phyloP scores from a whole-genome alignment of 2,888 invertebrate genomes.

The Chymomyza procnemis region DNA sequence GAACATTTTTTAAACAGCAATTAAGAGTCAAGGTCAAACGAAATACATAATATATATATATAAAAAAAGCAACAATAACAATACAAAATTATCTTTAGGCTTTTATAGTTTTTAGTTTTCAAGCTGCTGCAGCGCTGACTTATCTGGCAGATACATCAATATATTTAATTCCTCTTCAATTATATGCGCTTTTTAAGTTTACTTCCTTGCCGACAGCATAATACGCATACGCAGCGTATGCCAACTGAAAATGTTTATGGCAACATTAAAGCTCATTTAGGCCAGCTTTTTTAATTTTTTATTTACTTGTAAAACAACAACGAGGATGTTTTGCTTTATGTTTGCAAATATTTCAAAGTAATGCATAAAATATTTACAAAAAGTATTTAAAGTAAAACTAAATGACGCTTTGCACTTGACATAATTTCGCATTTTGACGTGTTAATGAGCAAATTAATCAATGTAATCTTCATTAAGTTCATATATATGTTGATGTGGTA shows the following conservation, averaged over 20 bases:
- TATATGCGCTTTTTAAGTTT: neutral
- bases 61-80: neutral
- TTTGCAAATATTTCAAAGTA: constrained; percentile 35
- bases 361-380: constrained; percentile 22
- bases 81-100: neutral
- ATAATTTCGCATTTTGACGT: constrained; percentile 54
- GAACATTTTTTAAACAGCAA: constrained; percentile 29
- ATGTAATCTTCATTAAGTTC: neutral
- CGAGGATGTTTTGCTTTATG: constrained; percentile 39
- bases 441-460: constrained; percentile 54
- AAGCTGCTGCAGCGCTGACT: neutral
- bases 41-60: constrained; percentile 22
- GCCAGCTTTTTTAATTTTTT: constrained; percentile 14
- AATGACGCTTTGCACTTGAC: constrained; percentile 56
- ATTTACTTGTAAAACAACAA: constrained; percentile 59
- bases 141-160: constrained; percentile 41
- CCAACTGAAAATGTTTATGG: constrained; percentile 21
- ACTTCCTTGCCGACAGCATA: constrained; percentile 28
- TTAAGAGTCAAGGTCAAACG: constrained; percentile 41
- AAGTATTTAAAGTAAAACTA: neutral
- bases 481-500: neutral
- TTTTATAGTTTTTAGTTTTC: neutral
- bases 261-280: constrained; percentile 39
- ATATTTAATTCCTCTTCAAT: constrained; percentile 16
- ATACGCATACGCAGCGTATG: constrained; percentile 36